Evolutionary conservation across 2,797 vertebrate genomes (phyloP).

Genomic region (Pangasius mekongensis): DNA sequence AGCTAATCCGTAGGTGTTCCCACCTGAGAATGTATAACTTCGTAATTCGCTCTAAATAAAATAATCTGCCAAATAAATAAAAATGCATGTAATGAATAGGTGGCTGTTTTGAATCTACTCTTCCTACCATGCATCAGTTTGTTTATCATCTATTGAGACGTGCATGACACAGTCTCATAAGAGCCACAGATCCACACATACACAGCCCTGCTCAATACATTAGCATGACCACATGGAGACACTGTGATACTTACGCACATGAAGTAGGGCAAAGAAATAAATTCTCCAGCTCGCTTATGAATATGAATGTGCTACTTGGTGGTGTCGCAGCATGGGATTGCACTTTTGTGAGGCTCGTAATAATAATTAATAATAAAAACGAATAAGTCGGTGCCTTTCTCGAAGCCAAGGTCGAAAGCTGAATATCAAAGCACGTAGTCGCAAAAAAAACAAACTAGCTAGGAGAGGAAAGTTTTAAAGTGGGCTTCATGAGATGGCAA

Average conservation of each 20-base stretch:
- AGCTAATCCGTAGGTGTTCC: background rate
- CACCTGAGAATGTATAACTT: background rate
- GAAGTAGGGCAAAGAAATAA: slow-evolving; percentile 63
- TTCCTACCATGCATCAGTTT: background rate
- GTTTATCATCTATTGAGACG: background rate
- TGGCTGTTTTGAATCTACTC: background rate
- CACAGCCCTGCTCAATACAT: background rate
- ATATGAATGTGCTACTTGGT: slow-evolving; percentile 21
- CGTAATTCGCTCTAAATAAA: background rate
- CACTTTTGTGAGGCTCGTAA: slow-evolving; percentile 78
- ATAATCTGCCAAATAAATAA: background rate
- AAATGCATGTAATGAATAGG: background rate
- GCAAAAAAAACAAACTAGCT: background rate
- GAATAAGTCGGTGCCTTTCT: background rate
- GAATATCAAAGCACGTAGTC: background rate
- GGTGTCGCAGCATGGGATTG: slow-evolving; percentile 67
- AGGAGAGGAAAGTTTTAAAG: slow-evolving; percentile 11
- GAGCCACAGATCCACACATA: background rate
- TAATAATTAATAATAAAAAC: slow-evolving; percentile 57
- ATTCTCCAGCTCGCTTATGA: slow-evolving; percentile 43
- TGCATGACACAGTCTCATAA: background rate
- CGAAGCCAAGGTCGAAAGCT: background rate
- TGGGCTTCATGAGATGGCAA: background rate
- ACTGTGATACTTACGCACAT: slow-evolving; percentile 5
- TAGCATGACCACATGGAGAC: background rate